Percentiles rank a stretch among this genome's conserved stretches.
phyloP scores from a whole-genome alignment of 2,797 vertebrate genomes.

The Rhinichthys osculus region DNA sequence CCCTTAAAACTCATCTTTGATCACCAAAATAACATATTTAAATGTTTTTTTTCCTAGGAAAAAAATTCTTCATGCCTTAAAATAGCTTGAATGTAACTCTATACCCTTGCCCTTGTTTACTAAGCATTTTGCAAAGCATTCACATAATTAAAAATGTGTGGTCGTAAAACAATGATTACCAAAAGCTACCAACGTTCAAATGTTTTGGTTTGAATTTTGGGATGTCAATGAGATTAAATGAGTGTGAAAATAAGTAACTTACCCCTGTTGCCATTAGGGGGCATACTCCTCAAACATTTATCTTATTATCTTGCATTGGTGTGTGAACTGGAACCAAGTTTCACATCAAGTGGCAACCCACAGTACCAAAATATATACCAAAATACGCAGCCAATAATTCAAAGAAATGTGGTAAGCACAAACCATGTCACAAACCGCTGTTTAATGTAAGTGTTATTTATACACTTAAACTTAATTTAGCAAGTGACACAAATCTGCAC shows the following conservation, averaged over 20 bases:
- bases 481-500: not conserved
- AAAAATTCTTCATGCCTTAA: too few relatives aligned
- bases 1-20: too few relatives aligned
- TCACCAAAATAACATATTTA: too few relatives aligned
- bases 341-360: not conserved
- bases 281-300: not conserved
- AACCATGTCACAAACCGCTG: not conserved
- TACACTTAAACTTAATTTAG: slow-evolving; percentile 1
- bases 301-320: not conserved
- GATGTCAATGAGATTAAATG: not conserved
- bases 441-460: not conserved
- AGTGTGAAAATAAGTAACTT: not conserved
- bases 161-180: not conserved
- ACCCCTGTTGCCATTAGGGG: not conserved
- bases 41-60: too few relatives aligned
- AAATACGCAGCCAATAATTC: not conserved
- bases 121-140: not conserved
- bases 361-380: not conserved
- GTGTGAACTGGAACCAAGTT: not conserved
- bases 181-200: not conserved
- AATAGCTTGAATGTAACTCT: too few relatives aligned
- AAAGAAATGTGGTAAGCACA: not conserved
- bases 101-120: not conserved
- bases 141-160: not conserved
- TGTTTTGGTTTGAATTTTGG: not conserved